phyloP scores from a whole-genome alignment of 2,797 vertebrate genomes.

The Rhynchonycteris naso region DNA sequence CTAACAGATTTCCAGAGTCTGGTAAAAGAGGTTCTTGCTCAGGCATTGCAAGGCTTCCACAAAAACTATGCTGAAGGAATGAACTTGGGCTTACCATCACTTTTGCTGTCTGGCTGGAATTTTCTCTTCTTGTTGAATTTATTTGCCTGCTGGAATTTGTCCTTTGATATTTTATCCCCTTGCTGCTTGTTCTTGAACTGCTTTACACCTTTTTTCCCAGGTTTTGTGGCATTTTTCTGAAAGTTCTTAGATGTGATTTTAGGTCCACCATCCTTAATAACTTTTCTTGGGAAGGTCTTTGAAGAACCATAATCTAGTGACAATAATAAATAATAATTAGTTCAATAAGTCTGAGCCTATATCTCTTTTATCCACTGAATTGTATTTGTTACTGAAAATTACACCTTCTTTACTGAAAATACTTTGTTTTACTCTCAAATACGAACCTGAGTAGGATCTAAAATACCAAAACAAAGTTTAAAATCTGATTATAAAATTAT shows the following conservation, averaged over 20 bases:
- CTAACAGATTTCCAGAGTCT: not conserved
- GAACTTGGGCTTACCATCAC: constrained; percentile 57
- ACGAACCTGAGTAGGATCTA: not conserved
- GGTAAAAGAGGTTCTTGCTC: rapidly evolving
- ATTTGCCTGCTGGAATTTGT: constrained; percentile 78
- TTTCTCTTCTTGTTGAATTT: constrained; percentile 75
- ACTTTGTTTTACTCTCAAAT: not conserved
- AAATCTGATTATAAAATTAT: constrained; percentile 50
- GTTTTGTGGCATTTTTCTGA: constrained; percentile 81
- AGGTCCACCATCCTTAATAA: constrained; percentile 71
- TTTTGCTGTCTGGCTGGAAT: constrained; percentile 59
- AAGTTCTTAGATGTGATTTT: constrained; percentile 82
- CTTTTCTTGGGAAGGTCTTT: constrained; percentile 75
- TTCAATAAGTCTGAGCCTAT: not conserved
- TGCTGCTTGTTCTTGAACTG: constrained; percentile 84
- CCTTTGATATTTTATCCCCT: constrained; percentile 78
- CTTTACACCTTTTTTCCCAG: constrained; percentile 80
- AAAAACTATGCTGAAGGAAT: not conserved
- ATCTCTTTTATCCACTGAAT: not conserved
- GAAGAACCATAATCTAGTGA: constrained; percentile 74
- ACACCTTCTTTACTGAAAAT: not conserved
- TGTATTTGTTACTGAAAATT: not conserved
- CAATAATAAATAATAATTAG: not conserved
- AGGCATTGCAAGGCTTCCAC: rapidly evolving
- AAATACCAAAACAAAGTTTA: constrained; percentile 20